Percentiles rank a stretch among this genome's conserved stretches.
Conservation (phyloP, 2,888 invertebrate genomes). For the Xestia xanthographa region DNA sequence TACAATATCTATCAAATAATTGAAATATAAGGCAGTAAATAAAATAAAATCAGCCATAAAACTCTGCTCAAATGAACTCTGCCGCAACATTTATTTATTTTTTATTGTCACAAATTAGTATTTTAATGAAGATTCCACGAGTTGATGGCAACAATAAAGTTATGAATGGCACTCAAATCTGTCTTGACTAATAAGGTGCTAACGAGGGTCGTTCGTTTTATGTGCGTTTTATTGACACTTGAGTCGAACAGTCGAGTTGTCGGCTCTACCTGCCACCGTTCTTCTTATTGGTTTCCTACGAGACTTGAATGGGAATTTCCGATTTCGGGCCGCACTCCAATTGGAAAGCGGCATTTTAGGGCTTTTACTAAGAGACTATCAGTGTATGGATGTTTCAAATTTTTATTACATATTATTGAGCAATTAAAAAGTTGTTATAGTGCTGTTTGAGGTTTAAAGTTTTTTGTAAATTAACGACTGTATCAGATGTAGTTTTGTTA, state of each 20-base stretch:
- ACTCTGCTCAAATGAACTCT: conserved; percentile 55
- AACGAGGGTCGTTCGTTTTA: conserved; percentile 88
- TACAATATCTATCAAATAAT: conserved; percentile 59
- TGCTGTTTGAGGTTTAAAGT: conserved; percentile 49
- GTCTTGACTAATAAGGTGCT: conserved; percentile 87
- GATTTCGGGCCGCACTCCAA: conserved; percentile 51
- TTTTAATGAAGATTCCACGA: conserved; percentile 76
- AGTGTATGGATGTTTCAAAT: conserved; percentile 68
- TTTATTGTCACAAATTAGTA: conserved; percentile 76
- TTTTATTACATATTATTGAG: conserved; percentile 69
- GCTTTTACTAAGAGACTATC: conserved; percentile 62
- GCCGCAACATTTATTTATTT: conserved; percentile 68
- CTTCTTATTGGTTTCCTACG: conserved; percentile 84
- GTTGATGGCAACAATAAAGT: conserved; percentile 82
- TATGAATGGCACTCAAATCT: conserved; percentile 84
- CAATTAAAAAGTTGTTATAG: conserved; percentile 68
- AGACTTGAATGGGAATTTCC: conserved; percentile 70
- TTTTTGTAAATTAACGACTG: conserved; percentile 58
- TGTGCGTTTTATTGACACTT: conserved; percentile 88
- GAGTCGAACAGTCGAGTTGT: conserved; percentile 75
- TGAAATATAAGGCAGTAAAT: conserved; percentile 58
- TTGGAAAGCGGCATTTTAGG: conserved; percentile 82
- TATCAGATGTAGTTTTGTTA: conserved; percentile 28
- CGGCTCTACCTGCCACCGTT: conserved; percentile 76
- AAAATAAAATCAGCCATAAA: conserved; percentile 63